Base-by-base conservation (phyloP, 2,888 invertebrate species). In the Tortrix viridana region DNA sequence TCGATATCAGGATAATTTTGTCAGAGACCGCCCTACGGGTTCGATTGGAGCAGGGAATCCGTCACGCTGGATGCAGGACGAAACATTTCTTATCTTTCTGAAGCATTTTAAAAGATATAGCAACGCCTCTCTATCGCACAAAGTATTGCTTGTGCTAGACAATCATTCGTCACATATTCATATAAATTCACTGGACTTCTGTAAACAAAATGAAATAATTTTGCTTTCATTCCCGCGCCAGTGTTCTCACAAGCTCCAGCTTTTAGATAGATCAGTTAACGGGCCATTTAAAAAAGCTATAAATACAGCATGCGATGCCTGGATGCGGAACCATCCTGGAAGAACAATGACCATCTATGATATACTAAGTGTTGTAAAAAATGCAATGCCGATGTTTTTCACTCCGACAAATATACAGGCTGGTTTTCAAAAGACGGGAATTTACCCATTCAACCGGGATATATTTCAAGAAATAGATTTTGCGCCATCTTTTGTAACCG, bases 281-380 rank as follows among this genome's bases (percentile, higher is more conserved):
- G 76, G 75, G 1, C 75, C 75, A 0, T 63, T 76, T 0, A 79
- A 79, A 66, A 74, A 74, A 62, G 65, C 62, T 7, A 14, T 74
- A 16, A 76, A 75, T 53, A 22, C 69, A 6, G 63, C 74, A 0
- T 67, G 68, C 38, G 74, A 75, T 58, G 71, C 50, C 0, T 80
- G 76, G 75, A 72, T 80, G 72, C 47, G 69, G 52, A 75, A 26
- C 22, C 26, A 80, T 19, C 74, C 76, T 1, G 78, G 74, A 1
- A 70, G 69, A 60, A 72, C 74, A 0, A 75, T 79, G 71, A 53
- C 73, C 0, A 78, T 76, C 2, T 75, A 79, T 23, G 71, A 79
- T 26, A 74, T 80, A n/a, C 77, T 76, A 20, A 58, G 63, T 0
- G 70, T 77, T 38, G 56, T 72, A 2, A 48, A 32, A 6, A 57